Base-by-base conservation (phyloP, 1,140 invertebrate genomes). In the Camponotus pennsylvanicus region DNA sequence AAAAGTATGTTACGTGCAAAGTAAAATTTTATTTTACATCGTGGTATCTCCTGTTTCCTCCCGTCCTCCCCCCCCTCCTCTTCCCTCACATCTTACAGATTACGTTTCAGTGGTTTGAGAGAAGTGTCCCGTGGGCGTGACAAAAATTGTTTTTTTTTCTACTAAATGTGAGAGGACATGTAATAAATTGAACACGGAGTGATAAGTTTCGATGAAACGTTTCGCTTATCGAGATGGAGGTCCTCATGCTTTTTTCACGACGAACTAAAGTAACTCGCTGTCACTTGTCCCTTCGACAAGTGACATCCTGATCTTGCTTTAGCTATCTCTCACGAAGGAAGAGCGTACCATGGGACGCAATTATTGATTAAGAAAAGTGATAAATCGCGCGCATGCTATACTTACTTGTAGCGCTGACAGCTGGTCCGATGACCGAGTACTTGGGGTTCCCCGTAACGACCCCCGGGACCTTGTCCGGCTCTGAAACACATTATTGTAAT, bases 381-480 rank as follows among this genome's bases (percentile, higher is more conserved):
- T 90, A 90, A 90, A 90, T 90, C 80, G 80, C 27, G 63, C 45
- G 70, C 40, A 49, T 70, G 86, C 66, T 92, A 75, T 93, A 95
- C 95, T 96, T 93, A 96, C 95, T 95, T 69, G 95, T 95, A 88
- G 95, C 95, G 92, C 95, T 95, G 93, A 95, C 95, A 94, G 95
- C 95, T 73, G 95, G 95, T 85, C 95, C 95, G 89, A 95, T 95
- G 91, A 95, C 93, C 86, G 95, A 95, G 93, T 95, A 94, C 89
- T 93, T 95, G 86, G 94, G 93, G 92, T 93, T 95, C 75, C 92
- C 92, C 70, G 94, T 94, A 92, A 93, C 93, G 86, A 92, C 94
- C 92, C 93, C 94, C 87, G 93, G 93, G 94, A 94, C 93, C 93
- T 95, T 95, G 94, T 95, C 93, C 93, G 93, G 90, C 92, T 95